These are phyloP conservation scores for Hirundichthys speculiger DNA, from an alignment of 2,113 vertebrate genomes.

Conservation along the genomic window DNA sequence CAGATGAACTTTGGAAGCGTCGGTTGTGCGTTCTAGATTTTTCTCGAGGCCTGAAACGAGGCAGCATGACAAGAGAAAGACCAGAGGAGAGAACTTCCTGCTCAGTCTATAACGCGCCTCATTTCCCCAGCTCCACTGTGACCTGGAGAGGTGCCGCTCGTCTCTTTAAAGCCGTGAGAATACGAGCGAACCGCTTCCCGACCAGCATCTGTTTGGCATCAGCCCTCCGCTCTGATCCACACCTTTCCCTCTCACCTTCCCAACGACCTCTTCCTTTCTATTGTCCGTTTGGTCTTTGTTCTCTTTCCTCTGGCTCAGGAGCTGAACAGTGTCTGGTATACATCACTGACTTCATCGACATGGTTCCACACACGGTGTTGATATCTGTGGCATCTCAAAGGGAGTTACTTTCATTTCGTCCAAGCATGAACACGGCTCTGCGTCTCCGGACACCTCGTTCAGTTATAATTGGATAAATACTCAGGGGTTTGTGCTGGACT, in stretches of 20 bases:
- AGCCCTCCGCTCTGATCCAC: constrained; percentile 15
- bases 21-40: background rate
- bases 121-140: no score
- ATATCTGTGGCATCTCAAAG: no score
- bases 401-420: no score
- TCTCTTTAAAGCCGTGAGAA: constrained; percentile 46
- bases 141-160: no score
- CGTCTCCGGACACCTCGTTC: no score
- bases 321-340: background rate
- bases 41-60: no score
- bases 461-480: no score
- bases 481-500: background rate
- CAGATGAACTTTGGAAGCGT: constrained; percentile 19
- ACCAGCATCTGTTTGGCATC: constrained; percentile 68
- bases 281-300: constrained; percentile 8
- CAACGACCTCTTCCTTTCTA: background rate
- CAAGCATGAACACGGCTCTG: no score
- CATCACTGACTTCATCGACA: no score
- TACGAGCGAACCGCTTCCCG: constrained; percentile 49
- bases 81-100: no score
- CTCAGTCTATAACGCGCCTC: constrained; percentile 26
- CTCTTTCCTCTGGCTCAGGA: background rate
- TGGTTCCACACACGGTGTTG: no score
- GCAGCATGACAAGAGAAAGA: no score
- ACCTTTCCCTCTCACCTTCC: background rate